A percentile compares a stretch with the other conserved stretches of the same genome.
Evolutionary conservation across 2,797 vertebrate genomes (phyloP).

Genomic region (Lepilemur ruficaudatus): DNA sequence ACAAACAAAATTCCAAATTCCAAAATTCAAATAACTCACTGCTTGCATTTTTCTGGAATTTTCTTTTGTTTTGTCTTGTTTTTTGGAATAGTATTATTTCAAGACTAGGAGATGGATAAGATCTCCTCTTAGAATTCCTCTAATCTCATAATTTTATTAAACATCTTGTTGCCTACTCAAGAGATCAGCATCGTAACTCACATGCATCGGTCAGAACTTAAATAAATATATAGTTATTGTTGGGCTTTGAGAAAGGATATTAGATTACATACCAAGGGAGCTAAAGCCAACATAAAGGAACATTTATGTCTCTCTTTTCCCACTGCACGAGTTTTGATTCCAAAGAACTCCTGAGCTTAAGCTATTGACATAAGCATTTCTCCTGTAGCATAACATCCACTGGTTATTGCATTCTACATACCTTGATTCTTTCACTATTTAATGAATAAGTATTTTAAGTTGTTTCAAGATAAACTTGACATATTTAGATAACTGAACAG

Average conservation of each 20-base stretch:
- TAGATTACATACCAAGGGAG: conserved; percentile 82
- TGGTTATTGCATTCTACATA: conserved; percentile 63
- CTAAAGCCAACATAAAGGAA: conserved; percentile 75
- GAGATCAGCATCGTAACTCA: neutral
- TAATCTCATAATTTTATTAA: conserved; percentile 67
- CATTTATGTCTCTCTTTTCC: conserved; percentile 75
- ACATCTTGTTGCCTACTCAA: conserved; percentile 72
- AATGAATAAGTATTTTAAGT: conserved; percentile 42
- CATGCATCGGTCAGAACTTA: conserved; percentile 81
- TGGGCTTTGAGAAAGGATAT: conserved; percentile 83
- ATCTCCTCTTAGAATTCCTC: conserved; percentile 69
- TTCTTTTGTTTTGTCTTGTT: neutral
- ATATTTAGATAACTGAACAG: conserved; percentile 46
- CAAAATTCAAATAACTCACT: conserved; percentile 50
- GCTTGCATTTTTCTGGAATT: conserved; percentile 51
- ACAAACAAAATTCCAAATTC: conserved; percentile 56
- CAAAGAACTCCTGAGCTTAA: conserved; percentile 66
- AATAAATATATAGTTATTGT: conserved; percentile 82
- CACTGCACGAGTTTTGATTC: conserved; percentile 77
- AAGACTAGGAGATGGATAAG: conserved; percentile 1
- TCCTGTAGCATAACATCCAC: conserved; percentile 80
- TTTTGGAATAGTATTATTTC: conserved; percentile 32
- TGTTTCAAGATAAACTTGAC: conserved; percentile 52
- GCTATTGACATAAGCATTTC: conserved; percentile 81
- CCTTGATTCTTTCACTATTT: conserved; percentile 61